phyloP scores from a whole-genome alignment of 2,113 vertebrate species.

The Lasiurus borealis region DNA sequence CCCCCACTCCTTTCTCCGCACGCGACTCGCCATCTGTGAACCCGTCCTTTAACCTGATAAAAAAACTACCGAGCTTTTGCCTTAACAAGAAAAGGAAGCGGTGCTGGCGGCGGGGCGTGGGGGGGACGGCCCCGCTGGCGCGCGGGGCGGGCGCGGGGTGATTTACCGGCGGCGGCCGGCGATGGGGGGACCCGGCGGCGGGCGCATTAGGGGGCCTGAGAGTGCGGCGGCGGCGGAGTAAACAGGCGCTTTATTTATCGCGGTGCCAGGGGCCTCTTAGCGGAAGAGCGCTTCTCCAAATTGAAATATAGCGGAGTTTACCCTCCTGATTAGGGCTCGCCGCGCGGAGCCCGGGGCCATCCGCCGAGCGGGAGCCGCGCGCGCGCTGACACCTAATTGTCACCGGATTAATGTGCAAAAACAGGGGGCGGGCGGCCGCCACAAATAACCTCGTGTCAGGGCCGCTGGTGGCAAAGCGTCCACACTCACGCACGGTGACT shows the following conservation, averaged over 20 bases:
- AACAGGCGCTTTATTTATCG: conserved; percentile 99
- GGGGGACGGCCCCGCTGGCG: conserved; percentile 97
- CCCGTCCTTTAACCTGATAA: conserved; percentile 93
- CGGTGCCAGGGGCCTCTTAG: conserved; percentile 99
- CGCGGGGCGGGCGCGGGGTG: conserved; percentile 94
- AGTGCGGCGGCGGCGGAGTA: too few species aligned
- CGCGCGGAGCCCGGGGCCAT: conserved; percentile 97
- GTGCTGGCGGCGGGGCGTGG: conserved; percentile 95
- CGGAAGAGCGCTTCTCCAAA: conserved; percentile 99
- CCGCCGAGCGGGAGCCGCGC: conserved; percentile 92
- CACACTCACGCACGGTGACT: conserved; percentile 89
- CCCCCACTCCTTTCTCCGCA: conserved; percentile 92
- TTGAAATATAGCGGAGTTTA: conserved; percentile 99
- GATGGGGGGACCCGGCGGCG: too few species aligned
- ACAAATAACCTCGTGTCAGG: conserved; percentile 91
- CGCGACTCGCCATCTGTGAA: conserved; percentile 94
- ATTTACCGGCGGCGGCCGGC: conserved; percentile 98
- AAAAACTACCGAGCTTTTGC: conserved; percentile 94
- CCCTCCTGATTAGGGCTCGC: conserved; percentile 99
- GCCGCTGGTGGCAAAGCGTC: conserved; percentile 91
- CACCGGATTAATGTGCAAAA: conserved; percentile 97
- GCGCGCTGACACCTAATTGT: conserved; percentile 97
- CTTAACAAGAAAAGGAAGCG: conserved; percentile 97
- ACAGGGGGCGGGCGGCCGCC: conserved; percentile 91
- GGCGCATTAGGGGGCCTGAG: too few species aligned